A percentile compares a stretch with the other conserved stretches of the same genome.
Evolutionary conservation across 1,140 invertebrate species (phyloP).

Genomic region (Scaptomyza montana): DNA sequence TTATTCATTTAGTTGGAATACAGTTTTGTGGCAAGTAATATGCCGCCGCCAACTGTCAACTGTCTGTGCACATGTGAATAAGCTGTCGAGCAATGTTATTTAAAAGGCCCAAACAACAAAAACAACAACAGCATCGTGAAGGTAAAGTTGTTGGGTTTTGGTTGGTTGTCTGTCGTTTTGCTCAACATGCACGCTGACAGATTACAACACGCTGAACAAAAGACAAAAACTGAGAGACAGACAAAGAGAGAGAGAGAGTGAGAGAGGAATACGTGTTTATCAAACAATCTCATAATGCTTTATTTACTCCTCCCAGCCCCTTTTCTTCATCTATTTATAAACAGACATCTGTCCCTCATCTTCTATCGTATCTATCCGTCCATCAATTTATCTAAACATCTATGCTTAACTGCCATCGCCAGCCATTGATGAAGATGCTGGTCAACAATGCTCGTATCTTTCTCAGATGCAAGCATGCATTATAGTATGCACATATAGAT

Average conservation of each 20-base stretch:
- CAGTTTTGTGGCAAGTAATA: slow-evolving; percentile 53
- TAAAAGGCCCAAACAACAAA: slow-evolving; percentile 16
- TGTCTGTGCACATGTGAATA: slow-evolving; percentile 15
- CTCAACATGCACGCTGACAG: not conserved
- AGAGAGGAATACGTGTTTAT: slow-evolving; percentile 31
- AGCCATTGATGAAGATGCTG: slow-evolving; percentile 20
- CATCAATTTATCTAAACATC: slow-evolving; percentile 57
- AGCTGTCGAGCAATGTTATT: slow-evolving; percentile 25
- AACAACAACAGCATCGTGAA: not conserved
- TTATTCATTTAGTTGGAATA: slow-evolving; percentile 56
- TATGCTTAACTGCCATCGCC: slow-evolving; percentile 49
- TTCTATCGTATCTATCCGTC: slow-evolving; percentile 59
- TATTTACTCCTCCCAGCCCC: not conserved
- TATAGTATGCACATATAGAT: slow-evolving; percentile 6
- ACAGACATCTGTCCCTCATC: not conserved
- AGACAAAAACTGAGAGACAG: not conserved
- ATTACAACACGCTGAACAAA: not conserved
- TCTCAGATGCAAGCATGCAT: slow-evolving; percentile 41
- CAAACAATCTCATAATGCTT: slow-evolving; percentile 26
- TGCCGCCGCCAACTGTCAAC: slow-evolving; percentile 36
- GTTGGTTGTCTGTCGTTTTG: not conserved
- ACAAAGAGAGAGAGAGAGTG: not conserved
- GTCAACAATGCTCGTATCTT: slow-evolving; percentile 26
- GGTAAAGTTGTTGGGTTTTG: too few species aligned
- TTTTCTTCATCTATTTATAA: not conserved